Evolutionary conservation across 2,888 invertebrate species (phyloP).

Genomic region (Tyria jacobaeae): DNA sequence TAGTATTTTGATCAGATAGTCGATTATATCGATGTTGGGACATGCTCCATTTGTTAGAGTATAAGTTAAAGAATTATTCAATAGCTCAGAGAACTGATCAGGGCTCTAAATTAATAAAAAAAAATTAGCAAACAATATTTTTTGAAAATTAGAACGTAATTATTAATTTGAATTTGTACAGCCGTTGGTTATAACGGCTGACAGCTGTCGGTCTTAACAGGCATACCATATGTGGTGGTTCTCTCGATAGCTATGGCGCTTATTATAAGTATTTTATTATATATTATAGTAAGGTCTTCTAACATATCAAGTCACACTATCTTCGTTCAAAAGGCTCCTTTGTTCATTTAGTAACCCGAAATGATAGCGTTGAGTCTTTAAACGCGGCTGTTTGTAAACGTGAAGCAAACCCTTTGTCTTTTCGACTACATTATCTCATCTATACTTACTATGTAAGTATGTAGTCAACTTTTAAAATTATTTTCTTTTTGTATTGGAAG

Average conservation of each 20-base stretch:
- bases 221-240: conserved; percentile 57
- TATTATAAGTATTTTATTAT: conserved; percentile 7
- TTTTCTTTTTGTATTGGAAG: too few relatives aligned
- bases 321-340: conserved; percentile 16
- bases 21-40: too few relatives aligned
- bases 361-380: background rate
- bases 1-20: too few relatives aligned
- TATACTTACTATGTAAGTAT: background rate
- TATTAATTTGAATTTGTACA: conserved; percentile 57
- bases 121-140: background rate
- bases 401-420: background rate
- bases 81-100: background rate
- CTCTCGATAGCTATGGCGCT: conserved; percentile 17
- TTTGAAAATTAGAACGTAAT: conserved; percentile 26
- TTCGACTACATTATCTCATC: background rate
- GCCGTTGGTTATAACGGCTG: conserved; percentile 60
- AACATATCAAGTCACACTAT: conserved; percentile 15
- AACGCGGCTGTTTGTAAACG: conserved; percentile 1
- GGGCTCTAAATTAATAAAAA: background rate
- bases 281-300: conserved; percentile 3
- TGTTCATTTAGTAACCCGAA: background rate
- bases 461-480: background rate
- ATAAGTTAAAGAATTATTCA: too few relatives aligned
- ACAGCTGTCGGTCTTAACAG: conserved; percentile 60
- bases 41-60: too few relatives aligned